Evolutionary conservation across 1,140 invertebrate genomes (phyloP), one percentile per base, ranked within the genome.

Genomic region (Zaprionus tsacasi): DNA sequence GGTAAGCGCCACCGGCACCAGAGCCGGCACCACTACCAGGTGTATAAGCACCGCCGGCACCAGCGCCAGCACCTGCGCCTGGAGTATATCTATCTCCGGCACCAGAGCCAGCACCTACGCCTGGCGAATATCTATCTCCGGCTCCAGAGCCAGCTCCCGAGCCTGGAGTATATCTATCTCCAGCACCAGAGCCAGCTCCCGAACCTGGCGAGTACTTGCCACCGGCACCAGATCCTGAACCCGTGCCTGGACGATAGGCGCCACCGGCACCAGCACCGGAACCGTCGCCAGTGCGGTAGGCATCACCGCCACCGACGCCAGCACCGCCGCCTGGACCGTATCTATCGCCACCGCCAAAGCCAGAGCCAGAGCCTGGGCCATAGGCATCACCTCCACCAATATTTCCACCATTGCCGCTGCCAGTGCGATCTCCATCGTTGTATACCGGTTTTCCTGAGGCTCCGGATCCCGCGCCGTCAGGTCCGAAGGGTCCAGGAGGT

Each of bases 371-470:
- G 11, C 74, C 64, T 8, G 52, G 48, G 33, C 76, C 64, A 40
- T 71, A 50, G 68, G 64, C 56, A 69, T 72, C 65, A 15, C 71
- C 67, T 11, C 55, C 30, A 38, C 77, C 73, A 33, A 55, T 59
- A n/a, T 77, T 64, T 43, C 52, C 48, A 17, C 74, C 78, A 30
- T 66, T 66, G 54, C 79, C 78, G 6, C n/a, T 63, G 38, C 79
- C 74, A 52, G 70, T 78, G 50, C 70, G 79, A 76, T 65, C 69
- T 33, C 83, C 83, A 54, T 88, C 83, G 74, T 52, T 72, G 30
- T 82, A 70, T 77, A 80, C 81, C 79, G 89, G 91, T 74, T 76
- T 88, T 86, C 88, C 91, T 87, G 92, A 82, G 92, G 89, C 79
- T 76, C 87, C 86, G 58, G 76, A 64, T 80, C 59, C 71, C 73